A percentile compares a stretch with the other conserved stretches of the same genome.
These are phyloP conservation scores for Gobius niger DNA, from an alignment of 2,113 vertebrate species.

Conservation along the genomic window DNA sequence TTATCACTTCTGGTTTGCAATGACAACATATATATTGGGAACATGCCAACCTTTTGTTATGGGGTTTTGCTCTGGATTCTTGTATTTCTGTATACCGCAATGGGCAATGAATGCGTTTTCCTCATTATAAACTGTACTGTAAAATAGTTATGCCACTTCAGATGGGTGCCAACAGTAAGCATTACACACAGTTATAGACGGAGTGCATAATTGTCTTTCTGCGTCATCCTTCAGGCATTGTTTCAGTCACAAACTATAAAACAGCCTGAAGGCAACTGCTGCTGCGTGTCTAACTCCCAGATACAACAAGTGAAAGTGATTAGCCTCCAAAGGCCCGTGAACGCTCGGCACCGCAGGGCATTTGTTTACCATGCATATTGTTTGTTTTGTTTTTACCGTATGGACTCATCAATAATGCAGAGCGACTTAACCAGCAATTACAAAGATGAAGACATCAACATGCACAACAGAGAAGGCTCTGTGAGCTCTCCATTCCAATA, in stretches of 20 bases:
- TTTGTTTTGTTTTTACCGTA: conserved; percentile 63
- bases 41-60: too few relatives aligned
- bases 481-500: conserved; percentile 53
- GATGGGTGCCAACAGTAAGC: conserved; percentile 23
- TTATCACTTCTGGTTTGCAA: too few relatives aligned
- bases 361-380: conserved; percentile 69
- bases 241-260: conserved; percentile 48
- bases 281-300: conserved; percentile 46
- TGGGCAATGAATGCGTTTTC: background rate
- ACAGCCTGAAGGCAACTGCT: conserved; percentile 56
- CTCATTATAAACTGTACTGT: background rate
- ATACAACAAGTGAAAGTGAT: conserved; percentile 46
- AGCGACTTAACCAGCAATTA: conserved; percentile 60
- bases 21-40: too few relatives aligned
- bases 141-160: conserved; percentile 21
- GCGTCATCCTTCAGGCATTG: conserved; percentile 47
- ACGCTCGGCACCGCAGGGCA: conserved; percentile 47
- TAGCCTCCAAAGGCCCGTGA: conserved; percentile 38
- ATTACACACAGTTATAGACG: conserved; percentile 36
- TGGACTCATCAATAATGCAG: conserved; percentile 70
- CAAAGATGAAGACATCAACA: conserved; percentile 75
- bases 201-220: conserved; percentile 59
- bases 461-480: conserved; percentile 52
- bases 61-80: too few relatives aligned
- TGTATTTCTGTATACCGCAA: background rate